These are phyloP conservation scores for Zosterops lateralis DNA, from an alignment of 2,113 vertebrate genomes.

Conservation along the genomic window DNA sequence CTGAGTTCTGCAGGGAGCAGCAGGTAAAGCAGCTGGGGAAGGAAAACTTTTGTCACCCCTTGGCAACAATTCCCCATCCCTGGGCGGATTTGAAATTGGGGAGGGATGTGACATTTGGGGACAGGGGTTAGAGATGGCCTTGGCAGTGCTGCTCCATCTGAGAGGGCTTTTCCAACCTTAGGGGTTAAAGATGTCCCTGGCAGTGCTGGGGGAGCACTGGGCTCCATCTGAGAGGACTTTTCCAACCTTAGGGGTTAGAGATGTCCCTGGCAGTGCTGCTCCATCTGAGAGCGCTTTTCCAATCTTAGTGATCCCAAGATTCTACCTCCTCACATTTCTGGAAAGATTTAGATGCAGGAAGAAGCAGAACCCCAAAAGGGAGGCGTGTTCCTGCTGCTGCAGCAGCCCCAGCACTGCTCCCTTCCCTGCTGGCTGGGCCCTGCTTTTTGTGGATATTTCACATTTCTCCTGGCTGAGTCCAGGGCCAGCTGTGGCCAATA, in stretches of 20 bases:
- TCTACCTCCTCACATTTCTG: not conserved
- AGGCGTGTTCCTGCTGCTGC: accelerated
- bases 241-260: not conserved
- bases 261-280: not conserved
- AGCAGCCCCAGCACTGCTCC: not conserved
- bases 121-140: not conserved
- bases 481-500: not conserved
- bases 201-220: not conserved
- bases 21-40: not conserved
- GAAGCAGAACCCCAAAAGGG: not conserved
- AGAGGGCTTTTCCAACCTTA: not conserved
- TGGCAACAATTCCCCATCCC: accelerated
- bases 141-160: not conserved
- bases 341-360: not conserved
- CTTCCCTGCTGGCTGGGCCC: not conserved
- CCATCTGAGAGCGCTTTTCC: not conserved
- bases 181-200: not conserved
- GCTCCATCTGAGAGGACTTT: accelerated
- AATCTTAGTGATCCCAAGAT: accelerated
- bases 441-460: not conserved
- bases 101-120: not conserved
- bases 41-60: not conserved
- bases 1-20: not conserved
- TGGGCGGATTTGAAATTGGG: accelerated
- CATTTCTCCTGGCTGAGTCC: not conserved